Conservation (phyloP, 1,140 invertebrate species). For the Euwallacea fornicatus region DNA sequence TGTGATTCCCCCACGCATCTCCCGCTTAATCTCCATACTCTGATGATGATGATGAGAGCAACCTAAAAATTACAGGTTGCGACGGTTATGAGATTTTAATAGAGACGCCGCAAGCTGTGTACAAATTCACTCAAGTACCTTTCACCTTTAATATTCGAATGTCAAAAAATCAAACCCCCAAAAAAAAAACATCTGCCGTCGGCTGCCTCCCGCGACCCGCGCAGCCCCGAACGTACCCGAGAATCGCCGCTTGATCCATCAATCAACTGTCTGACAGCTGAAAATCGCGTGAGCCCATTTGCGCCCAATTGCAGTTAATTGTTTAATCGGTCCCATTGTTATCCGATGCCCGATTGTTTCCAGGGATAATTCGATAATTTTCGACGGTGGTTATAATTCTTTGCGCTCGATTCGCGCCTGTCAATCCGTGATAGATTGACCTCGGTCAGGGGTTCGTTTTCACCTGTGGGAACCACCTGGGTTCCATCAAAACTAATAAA, state of each 20-base stretch:
- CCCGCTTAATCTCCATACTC: no score
- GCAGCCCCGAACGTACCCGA: no score
- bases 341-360: slow-evolving; percentile 4
- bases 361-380: neutral
- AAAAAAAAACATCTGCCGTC: no score
- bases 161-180: no score
- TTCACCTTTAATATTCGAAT: neutral
- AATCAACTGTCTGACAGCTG: neutral
- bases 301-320: slow-evolving; percentile 14
- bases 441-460: neutral
- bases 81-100: slow-evolving; percentile 22
- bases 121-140: slow-evolving; percentile 1
- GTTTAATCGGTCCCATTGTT: slow-evolving; percentile 8
- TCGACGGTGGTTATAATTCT: slow-evolving; percentile 3
- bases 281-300: slow-evolving; percentile 16
- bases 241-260: no score
- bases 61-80: slow-evolving; percentile 24
- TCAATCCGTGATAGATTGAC: neutral
- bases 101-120: slow-evolving; percentile 1
- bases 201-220: no score
- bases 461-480: slow-evolving; percentile 17
- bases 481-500: slow-evolving; percentile 15
- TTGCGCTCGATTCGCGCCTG: no score
- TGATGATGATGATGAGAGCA: neutral
- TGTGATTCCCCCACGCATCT: no score